A percentile compares a stretch with the other conserved stretches of the same genome.
phyloP scores from a whole-genome alignment of 2,888 invertebrate species.

The Ophion ventricosus region DNA sequence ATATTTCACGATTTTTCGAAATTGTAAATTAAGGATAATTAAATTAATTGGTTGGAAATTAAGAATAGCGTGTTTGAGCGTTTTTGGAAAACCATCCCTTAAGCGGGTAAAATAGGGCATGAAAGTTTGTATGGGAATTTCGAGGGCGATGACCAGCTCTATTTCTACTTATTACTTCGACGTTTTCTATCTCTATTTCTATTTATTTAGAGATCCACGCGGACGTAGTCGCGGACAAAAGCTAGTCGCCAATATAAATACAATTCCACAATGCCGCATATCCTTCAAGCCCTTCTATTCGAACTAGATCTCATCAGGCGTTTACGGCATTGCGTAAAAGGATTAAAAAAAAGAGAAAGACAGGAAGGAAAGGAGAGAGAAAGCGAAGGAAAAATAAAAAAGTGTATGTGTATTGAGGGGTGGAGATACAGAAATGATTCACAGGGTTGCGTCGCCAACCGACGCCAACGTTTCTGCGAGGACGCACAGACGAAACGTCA shows the following conservation, averaged over 20 bases:
- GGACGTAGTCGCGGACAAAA: too few relatives aligned
- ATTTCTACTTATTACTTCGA: too few relatives aligned
- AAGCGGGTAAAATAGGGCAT: too few relatives aligned
- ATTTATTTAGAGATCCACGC: too few relatives aligned
- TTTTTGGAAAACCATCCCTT: too few relatives aligned
- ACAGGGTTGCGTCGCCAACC: constrained; percentile 41
- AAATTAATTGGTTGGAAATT: too few relatives aligned
- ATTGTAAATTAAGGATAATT: too few relatives aligned
- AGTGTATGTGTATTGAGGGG: constrained; percentile 18
- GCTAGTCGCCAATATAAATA: constrained; percentile 21
- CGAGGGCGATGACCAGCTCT: too few relatives aligned
- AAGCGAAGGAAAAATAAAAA: constrained; percentile 30
- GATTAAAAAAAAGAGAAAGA: background rate
- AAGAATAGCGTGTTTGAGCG: too few relatives aligned
- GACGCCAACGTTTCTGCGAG: constrained; percentile 52
- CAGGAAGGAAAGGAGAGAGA: background rate
- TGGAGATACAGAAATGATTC: constrained; percentile 59
- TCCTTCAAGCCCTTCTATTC: constrained; percentile 38
- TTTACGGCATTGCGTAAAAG: constrained; percentile 28
- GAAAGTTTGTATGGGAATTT: too few relatives aligned
- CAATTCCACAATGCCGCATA: constrained; percentile 24
- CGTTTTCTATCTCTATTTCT: too few relatives aligned
- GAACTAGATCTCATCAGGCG: constrained; percentile 50
- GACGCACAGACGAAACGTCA: constrained; percentile 62
- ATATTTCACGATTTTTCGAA: too few relatives aligned